Evolutionary conservation across 2,797 vertebrate species (phyloP).

Genomic region (Myotis findleyi): DNA sequence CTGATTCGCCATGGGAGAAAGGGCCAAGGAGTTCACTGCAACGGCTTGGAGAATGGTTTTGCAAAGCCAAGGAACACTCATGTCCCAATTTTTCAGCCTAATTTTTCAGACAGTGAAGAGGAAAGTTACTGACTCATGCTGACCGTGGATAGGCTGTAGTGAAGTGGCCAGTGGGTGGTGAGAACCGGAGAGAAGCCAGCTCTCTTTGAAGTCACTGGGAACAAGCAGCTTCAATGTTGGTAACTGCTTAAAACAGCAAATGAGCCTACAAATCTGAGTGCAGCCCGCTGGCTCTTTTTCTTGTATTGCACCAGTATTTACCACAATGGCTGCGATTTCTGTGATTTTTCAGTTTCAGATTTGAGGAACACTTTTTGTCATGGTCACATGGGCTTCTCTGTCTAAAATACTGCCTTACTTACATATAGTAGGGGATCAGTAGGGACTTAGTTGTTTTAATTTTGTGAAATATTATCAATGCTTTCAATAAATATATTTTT

Average conservation of each 20-base stretch:
- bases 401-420: slow-evolving; percentile 19
- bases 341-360: slow-evolving; percentile 33
- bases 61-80: neutral
- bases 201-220: neutral
- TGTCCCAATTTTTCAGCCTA: neutral
- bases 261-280: neutral
- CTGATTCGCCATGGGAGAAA: slow-evolving; percentile 13
- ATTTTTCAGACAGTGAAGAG: neutral
- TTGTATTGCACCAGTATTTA: neutral
- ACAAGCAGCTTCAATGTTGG: neutral
- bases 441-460: neutral
- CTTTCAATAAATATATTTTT: neutral
- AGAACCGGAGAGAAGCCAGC: neutral
- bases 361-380: neutral
- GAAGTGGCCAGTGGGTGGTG: neutral
- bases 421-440: neutral
- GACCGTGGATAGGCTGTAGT: neutral
- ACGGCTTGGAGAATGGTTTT: neutral
- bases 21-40: neutral
- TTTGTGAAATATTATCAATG: slow-evolving; percentile 15
- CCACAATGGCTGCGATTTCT: neutral
- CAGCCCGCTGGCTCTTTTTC: neutral
- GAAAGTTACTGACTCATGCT: neutral
- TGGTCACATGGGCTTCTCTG: neutral
- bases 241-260: neutral